Conservation (phyloP, 2,797 vertebrate species). For the Anomalospiza imberbis region DNA sequence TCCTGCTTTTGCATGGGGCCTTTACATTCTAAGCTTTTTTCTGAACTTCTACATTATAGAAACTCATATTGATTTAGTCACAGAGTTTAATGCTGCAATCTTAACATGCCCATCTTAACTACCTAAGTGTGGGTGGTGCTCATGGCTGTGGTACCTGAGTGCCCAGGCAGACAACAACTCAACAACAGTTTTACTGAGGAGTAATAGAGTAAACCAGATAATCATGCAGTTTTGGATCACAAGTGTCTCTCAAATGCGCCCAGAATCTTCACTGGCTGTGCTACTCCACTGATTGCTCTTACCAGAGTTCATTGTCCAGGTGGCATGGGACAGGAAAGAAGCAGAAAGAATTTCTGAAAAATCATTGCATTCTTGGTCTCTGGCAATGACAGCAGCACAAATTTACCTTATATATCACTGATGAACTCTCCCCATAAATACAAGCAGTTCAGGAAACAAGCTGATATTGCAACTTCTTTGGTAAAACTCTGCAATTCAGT, state of each 20-base stretch:
- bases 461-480: conserved; percentile 46
- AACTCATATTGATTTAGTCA: background rate
- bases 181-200: background rate
- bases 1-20: background rate
- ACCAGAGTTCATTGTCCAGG: background rate
- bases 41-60: background rate
- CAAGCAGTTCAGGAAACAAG: conserved; percentile 17
- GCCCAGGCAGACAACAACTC: background rate
- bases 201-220: background rate
- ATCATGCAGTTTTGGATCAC: background rate
- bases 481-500: conserved; percentile 11
- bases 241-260: background rate
- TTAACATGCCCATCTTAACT: background rate
- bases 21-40: background rate
- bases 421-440: conserved; percentile 7
- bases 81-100: background rate
- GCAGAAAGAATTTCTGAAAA: background rate
- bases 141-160: background rate
- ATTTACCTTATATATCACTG: background rate
- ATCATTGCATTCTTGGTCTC: background rate
- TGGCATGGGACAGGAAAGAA: background rate
- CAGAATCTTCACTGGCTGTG: background rate
- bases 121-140: background rate
- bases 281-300: background rate
- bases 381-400: background rate